Evolutionary conservation across 2,888 invertebrate species (phyloP), one percentile per base, ranked within the genome.

Genomic region (Trichacis sp.): DNA sequence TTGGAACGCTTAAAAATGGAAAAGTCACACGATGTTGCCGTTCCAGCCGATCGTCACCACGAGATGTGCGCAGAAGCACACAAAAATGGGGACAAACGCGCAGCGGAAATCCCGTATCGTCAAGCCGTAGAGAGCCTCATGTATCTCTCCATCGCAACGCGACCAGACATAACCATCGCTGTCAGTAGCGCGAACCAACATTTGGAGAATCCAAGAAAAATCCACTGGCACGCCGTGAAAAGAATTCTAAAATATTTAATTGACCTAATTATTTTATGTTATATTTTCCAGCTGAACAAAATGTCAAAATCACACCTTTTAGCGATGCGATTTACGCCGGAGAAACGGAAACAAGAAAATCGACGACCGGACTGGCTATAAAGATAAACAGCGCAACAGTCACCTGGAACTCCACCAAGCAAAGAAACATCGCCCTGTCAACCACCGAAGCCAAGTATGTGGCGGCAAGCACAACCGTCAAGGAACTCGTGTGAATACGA

Each of bases 251-350:
- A 75, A 5, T 79, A 79, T 49, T 56, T 78, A 19, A 62, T 67
- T 20, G 76, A 72, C 6, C 76, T 1, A 12, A 64, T 1, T 59
- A 75, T 51, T 20, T 52, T 6, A 73, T 72, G 1, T 69, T 78
- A 33, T 79, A 74, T 45, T 33, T 11, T 33, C n/a, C 33, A 11
- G 33, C 33, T 5, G 47, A 38, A 18, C 58, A 64, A 6, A 40
- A 15, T 12, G n/a, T 30, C 6, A 1, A 24, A 9, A 12, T 52
- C 8, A 38, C 46, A 9, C 49, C 47, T 30, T 69, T 45, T 20
- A 80, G 77, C 20, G 78, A 83, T 72, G 77, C 80, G 24, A 79
- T 83, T 66, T 81, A 76, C 61, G 80, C 75, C 33, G 76, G 77
- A 4, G 77, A 77, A 20, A 29, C 46, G 19, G 71, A 55, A 30